A percentile compares a stretch with the other conserved stretches of the same genome.
Conservation (phyloP, 1,140 invertebrate species). For the Capitella teleta region DNA sequence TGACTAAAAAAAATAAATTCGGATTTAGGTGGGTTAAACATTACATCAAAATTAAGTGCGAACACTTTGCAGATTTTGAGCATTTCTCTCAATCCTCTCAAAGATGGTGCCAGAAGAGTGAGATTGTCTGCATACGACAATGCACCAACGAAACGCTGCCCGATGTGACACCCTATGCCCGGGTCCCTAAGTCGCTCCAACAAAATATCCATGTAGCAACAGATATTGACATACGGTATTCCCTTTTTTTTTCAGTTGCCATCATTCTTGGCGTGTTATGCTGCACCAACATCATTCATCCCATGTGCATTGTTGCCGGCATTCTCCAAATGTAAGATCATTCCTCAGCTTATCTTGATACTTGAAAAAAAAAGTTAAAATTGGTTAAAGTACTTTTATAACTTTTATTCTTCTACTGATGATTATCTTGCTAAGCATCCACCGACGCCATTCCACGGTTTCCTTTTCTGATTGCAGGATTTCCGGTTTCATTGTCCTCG, state of each 20-base stretch:
- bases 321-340: constrained; percentile 9
- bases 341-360: background rate
- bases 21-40: too few relatives aligned
- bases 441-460: background rate
- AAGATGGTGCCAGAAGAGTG: too few relatives aligned
- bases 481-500: constrained; percentile 4
- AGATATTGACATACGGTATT: too few relatives aligned
- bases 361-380: background rate
- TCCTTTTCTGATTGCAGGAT: constrained; percentile 4
- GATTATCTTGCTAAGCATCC: background rate
- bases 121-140: too few relatives aligned
- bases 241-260: constrained; percentile 7
- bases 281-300: background rate
- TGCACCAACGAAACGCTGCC: too few relatives aligned
- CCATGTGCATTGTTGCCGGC: constrained; percentile 8
- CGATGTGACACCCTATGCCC: too few relatives aligned
- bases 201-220: too few relatives aligned
- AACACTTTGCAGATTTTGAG: too few relatives aligned
- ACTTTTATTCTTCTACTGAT: background rate
- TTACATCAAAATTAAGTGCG: too few relatives aligned
- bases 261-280: constrained; percentile 9
- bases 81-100: too few relatives aligned
- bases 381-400: background rate
- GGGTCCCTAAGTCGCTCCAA: too few relatives aligned
- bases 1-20: too few relatives aligned